phyloP scores from a whole-genome alignment of 1,140 invertebrate species.

The Stenopsyche tienmushanensis region DNA sequence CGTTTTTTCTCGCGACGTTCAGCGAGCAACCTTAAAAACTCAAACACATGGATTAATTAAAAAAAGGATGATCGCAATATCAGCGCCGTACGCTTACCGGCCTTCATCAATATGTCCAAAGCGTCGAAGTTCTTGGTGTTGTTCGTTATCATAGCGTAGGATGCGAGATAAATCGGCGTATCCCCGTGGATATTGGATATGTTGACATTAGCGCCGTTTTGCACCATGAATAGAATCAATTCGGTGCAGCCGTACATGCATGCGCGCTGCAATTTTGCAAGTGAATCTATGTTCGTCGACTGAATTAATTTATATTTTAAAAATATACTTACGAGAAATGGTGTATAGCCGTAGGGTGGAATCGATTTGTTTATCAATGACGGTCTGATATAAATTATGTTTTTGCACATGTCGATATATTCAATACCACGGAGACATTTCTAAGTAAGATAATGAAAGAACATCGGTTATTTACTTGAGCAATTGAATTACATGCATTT shows the following conservation, averaged over 20 bases:
- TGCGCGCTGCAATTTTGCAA: conserved; percentile 28
- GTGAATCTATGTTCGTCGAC: too few relatives aligned
- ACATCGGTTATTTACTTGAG: background rate
- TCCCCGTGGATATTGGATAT: conserved; percentile 13
- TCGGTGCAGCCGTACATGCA: conserved; percentile 26
- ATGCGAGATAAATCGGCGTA: conserved; percentile 18
- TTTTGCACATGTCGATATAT: conserved; percentile 4
- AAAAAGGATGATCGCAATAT: background rate
- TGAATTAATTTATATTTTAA: background rate
- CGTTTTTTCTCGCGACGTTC: conserved; percentile 9
- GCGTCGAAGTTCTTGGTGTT: conserved; percentile 13
- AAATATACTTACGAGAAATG: conserved; percentile 24
- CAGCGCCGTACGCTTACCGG: conserved; percentile 8
- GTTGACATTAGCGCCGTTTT: conserved; percentile 29
- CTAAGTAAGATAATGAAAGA: background rate
- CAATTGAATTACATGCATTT: too few relatives aligned
- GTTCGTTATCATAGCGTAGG: conserved; percentile 10
- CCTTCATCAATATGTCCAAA: conserved; percentile 12
- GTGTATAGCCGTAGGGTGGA: conserved; percentile 24
- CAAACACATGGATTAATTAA: background rate
- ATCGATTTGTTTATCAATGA: conserved; percentile 15
- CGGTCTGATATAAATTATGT: background rate
- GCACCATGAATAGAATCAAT: conserved; percentile 11
- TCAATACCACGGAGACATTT: background rate
- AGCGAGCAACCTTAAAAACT: conserved; percentile 26